A percentile compares a stretch with the other conserved stretches of the same genome.
These are phyloP conservation scores for Lineus longissimus DNA, from an alignment of 1,140 invertebrate species.

Conservation along the genomic window DNA sequence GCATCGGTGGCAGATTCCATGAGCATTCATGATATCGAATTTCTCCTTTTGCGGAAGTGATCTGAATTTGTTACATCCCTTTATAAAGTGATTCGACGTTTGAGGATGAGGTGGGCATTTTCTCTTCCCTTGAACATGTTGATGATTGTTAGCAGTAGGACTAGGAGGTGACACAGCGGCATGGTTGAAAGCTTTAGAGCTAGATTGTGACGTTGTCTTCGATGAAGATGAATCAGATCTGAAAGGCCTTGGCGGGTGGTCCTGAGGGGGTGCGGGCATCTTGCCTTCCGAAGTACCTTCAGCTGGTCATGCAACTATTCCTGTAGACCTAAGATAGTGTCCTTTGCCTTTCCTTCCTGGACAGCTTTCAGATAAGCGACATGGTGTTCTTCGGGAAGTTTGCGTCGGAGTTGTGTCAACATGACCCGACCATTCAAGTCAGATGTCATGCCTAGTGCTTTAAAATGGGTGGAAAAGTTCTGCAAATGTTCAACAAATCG, in stretches of 20 bases:
- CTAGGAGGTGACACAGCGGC: not conserved
- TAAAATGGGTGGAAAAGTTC: not conserved
- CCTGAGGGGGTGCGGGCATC: not conserved
- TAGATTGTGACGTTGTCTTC: not conserved
- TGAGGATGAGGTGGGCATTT: not conserved
- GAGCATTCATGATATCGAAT: not conserved
- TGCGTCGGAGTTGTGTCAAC: not conserved
- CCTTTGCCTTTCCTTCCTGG: not conserved
- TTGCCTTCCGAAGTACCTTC: not conserved
- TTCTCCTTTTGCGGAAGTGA: not conserved
- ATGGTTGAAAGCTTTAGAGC: not conserved
- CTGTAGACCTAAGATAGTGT: not conserved
- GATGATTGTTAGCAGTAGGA: not conserved
- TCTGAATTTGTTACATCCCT: constrained; percentile 4
- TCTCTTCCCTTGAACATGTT: not conserved
- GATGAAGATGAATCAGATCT: not conserved
- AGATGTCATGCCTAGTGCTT: not conserved
- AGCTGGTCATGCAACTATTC: not conserved
- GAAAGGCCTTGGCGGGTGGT: not conserved
- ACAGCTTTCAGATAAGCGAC: not conserved
- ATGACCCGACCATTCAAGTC: not conserved
- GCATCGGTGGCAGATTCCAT: not conserved
- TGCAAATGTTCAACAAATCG: not conserved
- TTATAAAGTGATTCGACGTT: not conserved
- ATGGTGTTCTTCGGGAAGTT: not conserved